Evolutionary conservation across 1,140 invertebrate species (phyloP), one percentile per base, ranked within the genome.

Genomic region (Triops cancriformis): DNA sequence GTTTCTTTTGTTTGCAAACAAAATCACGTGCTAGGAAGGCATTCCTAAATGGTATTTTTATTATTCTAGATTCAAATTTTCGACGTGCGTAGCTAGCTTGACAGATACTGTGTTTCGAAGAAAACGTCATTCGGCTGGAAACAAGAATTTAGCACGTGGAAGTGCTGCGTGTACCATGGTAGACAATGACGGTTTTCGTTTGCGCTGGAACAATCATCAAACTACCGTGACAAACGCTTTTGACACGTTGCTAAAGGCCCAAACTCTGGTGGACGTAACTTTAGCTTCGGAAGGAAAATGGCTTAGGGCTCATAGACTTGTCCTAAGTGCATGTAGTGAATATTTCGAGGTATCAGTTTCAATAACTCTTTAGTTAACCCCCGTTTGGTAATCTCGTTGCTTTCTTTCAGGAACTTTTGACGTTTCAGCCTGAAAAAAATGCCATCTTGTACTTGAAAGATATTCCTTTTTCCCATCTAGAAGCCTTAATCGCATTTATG

Each of bases 141-240:
- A 37, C 31, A 37, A n/a, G 2, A 37, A 37, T 37, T 37, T 37
- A 2, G 31, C 7, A 37, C 31, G 2, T 7, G 31, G 7, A 4
- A 37, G 31, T 37, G 2, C 2, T 37, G 2, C 31, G 2, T 37
- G 51, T 78, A 81, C 75, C 76, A 84, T 83, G 82, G 82, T 82
- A 45, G 81, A 93, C 87, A 92, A 94, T 85, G 93, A 96, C 87
- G 94, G 96, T 87, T 96, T 95, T 86, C 96, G 94, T 87, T 87
- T 97, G 82, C 89, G 93, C 85, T 97, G 94, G 94, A 96, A 96
- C 87, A 96, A 96, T 85, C 94, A 96, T 85, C 94, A 96, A 85
- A 93, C 91, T 80, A 96, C 94, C 79, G 87, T 97, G 83, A 91
- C 96, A 82, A 92, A 93, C 82, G 94, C 95, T 81, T 96, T 97